Conservation (phyloP, 2,888 invertebrate genomes). For the Galerucella pusilla region DNA sequence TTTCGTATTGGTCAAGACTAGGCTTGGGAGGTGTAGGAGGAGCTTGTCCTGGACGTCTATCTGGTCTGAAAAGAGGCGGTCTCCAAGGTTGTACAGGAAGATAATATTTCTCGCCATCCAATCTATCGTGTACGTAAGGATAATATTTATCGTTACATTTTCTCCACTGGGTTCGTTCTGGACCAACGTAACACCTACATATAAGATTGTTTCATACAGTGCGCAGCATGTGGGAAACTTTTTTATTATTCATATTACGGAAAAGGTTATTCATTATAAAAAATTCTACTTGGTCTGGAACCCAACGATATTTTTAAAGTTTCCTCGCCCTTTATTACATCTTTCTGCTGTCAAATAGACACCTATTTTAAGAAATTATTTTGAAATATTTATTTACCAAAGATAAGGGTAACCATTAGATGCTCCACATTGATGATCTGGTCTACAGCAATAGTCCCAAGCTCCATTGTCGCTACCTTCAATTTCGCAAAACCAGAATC, state of each 20-base stretch:
- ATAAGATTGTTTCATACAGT: conserved; percentile 20
- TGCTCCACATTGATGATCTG: conserved; percentile 85
- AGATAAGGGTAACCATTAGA: conserved; percentile 85
- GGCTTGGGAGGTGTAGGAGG: conserved; percentile 64
- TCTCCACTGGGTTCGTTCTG: conserved; percentile 82
- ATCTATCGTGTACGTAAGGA: conserved; percentile 68
- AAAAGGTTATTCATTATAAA: too few species aligned
- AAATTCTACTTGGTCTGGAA: too few species aligned
- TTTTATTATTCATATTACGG: too few species aligned
- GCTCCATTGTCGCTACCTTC: conserved; percentile 76
- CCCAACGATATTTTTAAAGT: too few species aligned
- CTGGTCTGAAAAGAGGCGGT: conserved; percentile 52
- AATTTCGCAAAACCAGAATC: conserved; percentile 87
- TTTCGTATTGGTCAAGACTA: conserved; percentile 62
- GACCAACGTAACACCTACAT: conserved; percentile 86
- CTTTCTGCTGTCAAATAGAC: neutral
- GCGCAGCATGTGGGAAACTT: too few species aligned
- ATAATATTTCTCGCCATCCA: conserved; percentile 50
- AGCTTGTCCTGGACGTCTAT: conserved; percentile 57
- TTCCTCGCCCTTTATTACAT: too few species aligned
- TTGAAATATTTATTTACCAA: conserved; percentile 69
- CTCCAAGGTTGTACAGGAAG: conserved; percentile 40
- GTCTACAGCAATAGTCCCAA: conserved; percentile 90
- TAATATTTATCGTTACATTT: conserved; percentile 87
- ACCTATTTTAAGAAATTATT: neutral